A percentile compares a stretch with the other conserved stretches of the same genome.
Evolutionary conservation across 2,113 vertebrate species (phyloP).

Genomic region (Leptodactylus fuscus): DNA sequence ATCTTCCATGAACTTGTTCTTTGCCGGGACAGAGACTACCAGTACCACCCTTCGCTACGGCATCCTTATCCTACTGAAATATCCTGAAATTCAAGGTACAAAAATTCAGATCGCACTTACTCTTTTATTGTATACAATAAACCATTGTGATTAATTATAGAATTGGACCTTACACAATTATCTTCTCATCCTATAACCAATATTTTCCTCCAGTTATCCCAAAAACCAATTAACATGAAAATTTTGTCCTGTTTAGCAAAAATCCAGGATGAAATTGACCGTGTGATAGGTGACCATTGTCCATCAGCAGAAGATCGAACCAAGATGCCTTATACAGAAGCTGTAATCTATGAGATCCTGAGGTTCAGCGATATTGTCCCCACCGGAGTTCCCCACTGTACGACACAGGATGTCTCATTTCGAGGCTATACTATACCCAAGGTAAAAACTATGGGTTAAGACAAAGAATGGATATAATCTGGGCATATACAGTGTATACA

Average conservation of each 20-base stretch:
- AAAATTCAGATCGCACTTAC: neutral
- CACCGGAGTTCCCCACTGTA: conserved; percentile 56
- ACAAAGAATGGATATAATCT: too few species aligned
- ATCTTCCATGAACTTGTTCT: conserved; percentile 61
- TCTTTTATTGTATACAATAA: neutral
- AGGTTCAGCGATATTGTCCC: conserved; percentile 60
- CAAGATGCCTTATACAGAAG: conserved; percentile 61
- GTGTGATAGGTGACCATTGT: conserved; percentile 48
- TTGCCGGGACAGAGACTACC: conserved; percentile 67
- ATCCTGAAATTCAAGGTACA: conserved; percentile 72
- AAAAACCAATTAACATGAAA: too few species aligned
- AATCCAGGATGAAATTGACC: conserved; percentile 61
- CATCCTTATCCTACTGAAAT: conserved; percentile 66
- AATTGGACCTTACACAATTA: neutral
- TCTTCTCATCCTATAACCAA: neutral
- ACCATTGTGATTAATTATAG: neutral
- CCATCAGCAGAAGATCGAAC: conserved; percentile 58
- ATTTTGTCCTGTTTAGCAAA: conserved; percentile 59
- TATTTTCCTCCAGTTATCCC: too few species aligned
- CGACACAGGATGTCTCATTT: conserved; percentile 53
- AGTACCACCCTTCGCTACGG: conserved; percentile 65
- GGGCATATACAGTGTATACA: too few species aligned
- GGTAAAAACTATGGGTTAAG: conserved; percentile 49
- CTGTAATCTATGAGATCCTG: conserved; percentile 62
- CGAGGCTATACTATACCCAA: conserved; percentile 56